Evolutionary conservation across 2,797 vertebrate species (phyloP), one percentile per base, ranked within the genome.

Genomic region (Lateolabrax maculatus): DNA sequence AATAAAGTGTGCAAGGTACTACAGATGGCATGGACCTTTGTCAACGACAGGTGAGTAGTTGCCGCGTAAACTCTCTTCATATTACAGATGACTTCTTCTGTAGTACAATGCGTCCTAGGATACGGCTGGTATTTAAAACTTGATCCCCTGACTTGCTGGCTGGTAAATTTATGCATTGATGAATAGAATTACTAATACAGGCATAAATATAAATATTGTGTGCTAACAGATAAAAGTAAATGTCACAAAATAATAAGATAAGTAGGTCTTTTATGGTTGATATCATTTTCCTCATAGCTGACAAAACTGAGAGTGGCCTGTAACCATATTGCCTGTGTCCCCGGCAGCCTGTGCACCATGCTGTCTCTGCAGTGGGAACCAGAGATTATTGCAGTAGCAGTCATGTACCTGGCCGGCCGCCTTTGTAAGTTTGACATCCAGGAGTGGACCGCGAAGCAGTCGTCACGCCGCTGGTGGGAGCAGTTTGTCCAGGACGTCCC

Each of bases 401-500:
- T 99, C 75, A 99, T 99, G 98, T 99, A 99, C 79, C 93, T 99
- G 53, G 98, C 98, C 0, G 98, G 98, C 8, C 97, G 98, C 13
- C 92, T 99, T 75, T 99, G 98, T 77, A 99, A 99, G 86, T 99
- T 99, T 65, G 98, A 99, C 89, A 98, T 99, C 83, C 98, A 99
- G 87, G 98, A 99, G 77, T 99, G 98, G 98, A 99, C 98, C 0
- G 95, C 96, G 43, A 99, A 99, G 84, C 98, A 98, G 81, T 97
- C 97, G 12, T 98, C 98, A 2, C 96, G 98, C 25, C 95, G 97
- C 41, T 99, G 98, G 98, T 99, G 98, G 98, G 98, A 99, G 84
- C 98, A 99, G 89, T 99, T 99, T 89, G 98, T 99, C 27, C 98
- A 99, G 78, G 98, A 99, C 2, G 98, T 99, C n/a, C 98, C 98